Base-by-base conservation (phyloP, 2,888 invertebrate species). In the Parapristionchus giblindavisi region DNA sequence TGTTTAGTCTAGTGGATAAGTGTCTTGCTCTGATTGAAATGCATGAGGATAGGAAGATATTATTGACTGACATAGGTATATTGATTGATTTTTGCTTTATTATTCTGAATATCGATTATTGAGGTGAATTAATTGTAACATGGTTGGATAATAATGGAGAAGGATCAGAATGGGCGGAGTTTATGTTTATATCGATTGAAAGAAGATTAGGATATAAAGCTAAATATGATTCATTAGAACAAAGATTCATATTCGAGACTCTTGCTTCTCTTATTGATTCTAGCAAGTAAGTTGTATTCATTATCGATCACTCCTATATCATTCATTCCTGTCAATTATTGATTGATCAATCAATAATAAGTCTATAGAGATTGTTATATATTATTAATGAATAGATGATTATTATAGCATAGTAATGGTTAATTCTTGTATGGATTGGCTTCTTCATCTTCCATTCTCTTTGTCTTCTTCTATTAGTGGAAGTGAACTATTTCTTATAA, bases 231-330 rank as follows among this genome's bases (percentile, higher is more conserved):
- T 6, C n/a, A 3, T 24, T 52, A 8, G 68, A 68, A 36, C 43
- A 68, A 52, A 68, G 68, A 68, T 52, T 68, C n/a, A 29, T 68
- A n/a, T 68, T 68, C 14, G 68, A 68, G n/a, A 68, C 68, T 1
- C 51, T 27, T 0, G 68, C 52, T 6, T 34, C 68, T 1, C 52
- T 68, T 3, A 24, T 68, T 2, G 68, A 68, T 36, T 52, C 68
- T 27, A 52, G 68, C 51, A 68, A 52, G 68, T 68, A 24, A 48
- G 65, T 34, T 29, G n/a, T n/a, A 56, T 24, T 21, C 17, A 29
- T 11, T 58, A 34, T 11, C 21, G 58, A 11, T 17, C n/a, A n/a
- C 14, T 56, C 56, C 27, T 24, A n/a, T 11, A 56, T 24, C 4
- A 24, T 24, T 8, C 43, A 14, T 8, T 43, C 43, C 8, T 43